These are phyloP conservation scores for Andrena flavipes DNA, from an alignment of 2,888 invertebrate species.

Conservation along the genomic window DNA sequence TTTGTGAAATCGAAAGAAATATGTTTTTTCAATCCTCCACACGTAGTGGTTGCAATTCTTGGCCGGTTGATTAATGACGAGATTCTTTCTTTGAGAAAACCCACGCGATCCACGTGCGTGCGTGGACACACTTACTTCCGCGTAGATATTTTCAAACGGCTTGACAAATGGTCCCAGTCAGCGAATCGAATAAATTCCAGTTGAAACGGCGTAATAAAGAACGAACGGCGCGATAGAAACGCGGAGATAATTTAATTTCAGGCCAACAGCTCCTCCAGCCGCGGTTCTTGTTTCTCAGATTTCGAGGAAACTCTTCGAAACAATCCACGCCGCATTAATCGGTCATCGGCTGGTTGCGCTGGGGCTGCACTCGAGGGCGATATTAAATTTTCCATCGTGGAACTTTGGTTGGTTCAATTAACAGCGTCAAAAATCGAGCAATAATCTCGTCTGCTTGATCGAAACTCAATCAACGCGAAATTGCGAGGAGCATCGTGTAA, in stretches of 20 bases:
- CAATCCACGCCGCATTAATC: conserved; percentile 47
- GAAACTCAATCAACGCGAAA: conserved; percentile 14
- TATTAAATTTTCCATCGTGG: conserved; percentile 51
- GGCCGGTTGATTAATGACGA: conserved; percentile 62
- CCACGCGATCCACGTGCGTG: conserved; percentile 43
- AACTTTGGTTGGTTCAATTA: conserved; percentile 35
- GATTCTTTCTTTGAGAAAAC: conserved; percentile 61
- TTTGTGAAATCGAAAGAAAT: conserved; percentile 4
- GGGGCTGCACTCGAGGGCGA: conserved; percentile 7
- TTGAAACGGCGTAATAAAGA: conserved; percentile 59
- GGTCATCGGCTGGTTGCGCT: conserved; percentile 27
- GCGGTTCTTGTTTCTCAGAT: conserved; percentile 17
- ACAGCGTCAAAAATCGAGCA: conserved; percentile 14
- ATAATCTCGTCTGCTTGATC: conserved; percentile 24
- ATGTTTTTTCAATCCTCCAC: conserved; percentile 47
- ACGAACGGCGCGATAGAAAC: conserved; percentile 36
- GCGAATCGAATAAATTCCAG: conserved; percentile 66
- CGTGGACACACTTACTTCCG: conserved; percentile 57
- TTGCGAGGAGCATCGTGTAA: not conserved
- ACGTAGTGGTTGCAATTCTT: conserved; percentile 28
- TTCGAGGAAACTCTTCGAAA: conserved; percentile 40
- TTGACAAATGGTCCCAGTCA: conserved; percentile 70
- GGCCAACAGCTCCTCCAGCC: conserved; percentile 12
- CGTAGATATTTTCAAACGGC: conserved; percentile 68
- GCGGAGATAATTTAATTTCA: conserved; percentile 62